A percentile compares a stretch with the other conserved stretches of the same genome.
Conservation (phyloP, 1,140 invertebrate species). For the Propsilocerus akamusi region DNA sequence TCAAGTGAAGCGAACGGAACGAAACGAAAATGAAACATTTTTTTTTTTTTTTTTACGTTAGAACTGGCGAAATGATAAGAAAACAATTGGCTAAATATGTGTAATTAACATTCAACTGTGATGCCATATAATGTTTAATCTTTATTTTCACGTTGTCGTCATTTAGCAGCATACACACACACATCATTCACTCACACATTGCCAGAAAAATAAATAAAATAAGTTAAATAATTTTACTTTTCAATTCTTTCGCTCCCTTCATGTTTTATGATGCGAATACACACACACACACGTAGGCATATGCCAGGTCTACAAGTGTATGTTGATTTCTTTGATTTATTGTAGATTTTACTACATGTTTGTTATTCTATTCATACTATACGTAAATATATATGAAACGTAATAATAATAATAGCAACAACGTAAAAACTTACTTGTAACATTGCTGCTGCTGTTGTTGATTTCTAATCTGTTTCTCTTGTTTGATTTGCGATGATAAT, state of each 20-base stretch:
- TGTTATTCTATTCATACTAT: not conserved
- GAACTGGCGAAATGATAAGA: not conserved
- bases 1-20: too few species aligned
- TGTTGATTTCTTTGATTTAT: constrained; percentile 3
- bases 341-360: not conserved
- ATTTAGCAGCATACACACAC: too few species aligned
- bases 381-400: not conserved
- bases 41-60: not conserved
- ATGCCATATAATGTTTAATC: constrained; percentile 1
- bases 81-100: not conserved
- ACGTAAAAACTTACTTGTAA: not conserved
- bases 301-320: constrained; percentile 1
- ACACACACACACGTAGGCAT: not conserved
- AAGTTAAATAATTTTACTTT: too few species aligned
- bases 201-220: too few species aligned
- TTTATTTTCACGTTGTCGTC: constrained; percentile 3
- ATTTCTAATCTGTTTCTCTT: not conserved
- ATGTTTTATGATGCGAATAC: too few species aligned
- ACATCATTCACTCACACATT: too few species aligned
- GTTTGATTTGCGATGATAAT: not conserved
- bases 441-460: not conserved
- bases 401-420: not conserved
- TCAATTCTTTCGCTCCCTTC: too few species aligned
- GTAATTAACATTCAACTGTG: constrained; percentile 2
- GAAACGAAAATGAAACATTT: not conserved